These are phyloP conservation scores for Nasonia longicornis DNA, from an alignment of 1,140 invertebrate species.

Conservation along the genomic window DNA sequence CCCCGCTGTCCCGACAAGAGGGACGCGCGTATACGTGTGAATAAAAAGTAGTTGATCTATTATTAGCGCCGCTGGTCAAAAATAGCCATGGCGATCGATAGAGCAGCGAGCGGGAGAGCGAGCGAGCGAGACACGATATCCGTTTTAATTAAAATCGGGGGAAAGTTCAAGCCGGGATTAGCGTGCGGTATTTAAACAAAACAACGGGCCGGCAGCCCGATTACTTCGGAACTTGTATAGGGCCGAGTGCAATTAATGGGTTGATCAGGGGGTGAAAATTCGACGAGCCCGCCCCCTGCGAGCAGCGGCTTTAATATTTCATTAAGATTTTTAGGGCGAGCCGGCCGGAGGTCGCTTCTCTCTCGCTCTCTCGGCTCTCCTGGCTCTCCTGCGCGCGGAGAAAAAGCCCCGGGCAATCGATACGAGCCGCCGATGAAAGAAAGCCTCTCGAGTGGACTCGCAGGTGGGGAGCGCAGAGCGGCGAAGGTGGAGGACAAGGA, in stretches of 20 bases:
- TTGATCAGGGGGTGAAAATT: too few species aligned
- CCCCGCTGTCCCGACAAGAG: too few species aligned
- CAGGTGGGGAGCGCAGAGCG: conserved; percentile 7
- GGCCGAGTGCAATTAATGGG: not conserved
- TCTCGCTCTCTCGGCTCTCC: not conserved
- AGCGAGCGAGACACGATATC: too few species aligned
- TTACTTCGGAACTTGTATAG: not conserved
- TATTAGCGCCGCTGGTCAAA: not conserved
- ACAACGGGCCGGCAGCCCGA: not conserved
- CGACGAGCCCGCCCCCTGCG: not conserved
- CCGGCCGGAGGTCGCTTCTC: not conserved
- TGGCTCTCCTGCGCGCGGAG: not conserved
- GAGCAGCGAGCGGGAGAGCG: not conserved
- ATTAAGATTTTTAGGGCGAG: conserved; percentile 25
- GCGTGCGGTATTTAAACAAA: not conserved
- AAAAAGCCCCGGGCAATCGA: conserved; percentile 18
- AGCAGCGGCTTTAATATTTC: conserved; percentile 22
- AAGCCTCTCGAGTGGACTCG: conserved; percentile 19
- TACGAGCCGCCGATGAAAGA: conserved; percentile 23
- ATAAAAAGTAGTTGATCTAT: not conserved
- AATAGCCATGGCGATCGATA: not conserved
- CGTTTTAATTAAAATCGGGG: not conserved
- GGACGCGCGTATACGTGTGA: too few species aligned
- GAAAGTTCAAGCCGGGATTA: not conserved
- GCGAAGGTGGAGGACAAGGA: not conserved